Evolutionary conservation across 1,140 invertebrate genomes (phyloP).

Genomic region (Microplitis demolitor): DNA sequence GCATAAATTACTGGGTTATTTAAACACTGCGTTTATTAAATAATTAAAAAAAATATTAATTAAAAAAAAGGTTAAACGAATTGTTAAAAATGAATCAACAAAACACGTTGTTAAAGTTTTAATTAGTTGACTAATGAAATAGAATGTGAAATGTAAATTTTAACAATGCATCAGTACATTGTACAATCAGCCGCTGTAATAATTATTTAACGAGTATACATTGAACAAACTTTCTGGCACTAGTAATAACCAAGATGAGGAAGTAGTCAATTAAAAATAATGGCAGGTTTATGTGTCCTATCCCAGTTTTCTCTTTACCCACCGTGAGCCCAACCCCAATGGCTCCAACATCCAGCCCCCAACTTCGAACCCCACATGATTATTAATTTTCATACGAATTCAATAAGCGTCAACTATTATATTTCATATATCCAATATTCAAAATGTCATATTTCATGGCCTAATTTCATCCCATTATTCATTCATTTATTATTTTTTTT

Average conservation of each 20-base stretch:
- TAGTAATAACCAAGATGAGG: slow-evolving; percentile 5
- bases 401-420: not conserved
- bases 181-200: not conserved
- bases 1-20: not conserved
- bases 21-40: slow-evolving; percentile 6
- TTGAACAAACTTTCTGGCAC: slow-evolving; percentile 4
- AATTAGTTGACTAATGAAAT: not conserved
- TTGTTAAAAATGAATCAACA: not conserved
- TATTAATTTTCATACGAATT: not conserved
- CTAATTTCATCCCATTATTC: too few species aligned
- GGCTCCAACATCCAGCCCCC: too few species aligned
- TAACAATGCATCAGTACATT: not conserved
- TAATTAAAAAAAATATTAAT: slow-evolving; percentile 6
- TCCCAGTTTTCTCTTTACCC: not conserved
- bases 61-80: not conserved
- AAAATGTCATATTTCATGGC: not conserved
- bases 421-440: not conserved
- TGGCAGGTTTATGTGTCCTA: not conserved
- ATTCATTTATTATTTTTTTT: not conserved
- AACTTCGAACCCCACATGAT: too few species aligned
- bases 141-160: not conserved
- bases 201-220: not conserved
- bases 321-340: too few species aligned
- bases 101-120: too few species aligned
- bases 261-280: slow-evolving; percentile 1